Conservation (phyloP, 2,113 vertebrate species). For the Urocitellus parryii region DNA sequence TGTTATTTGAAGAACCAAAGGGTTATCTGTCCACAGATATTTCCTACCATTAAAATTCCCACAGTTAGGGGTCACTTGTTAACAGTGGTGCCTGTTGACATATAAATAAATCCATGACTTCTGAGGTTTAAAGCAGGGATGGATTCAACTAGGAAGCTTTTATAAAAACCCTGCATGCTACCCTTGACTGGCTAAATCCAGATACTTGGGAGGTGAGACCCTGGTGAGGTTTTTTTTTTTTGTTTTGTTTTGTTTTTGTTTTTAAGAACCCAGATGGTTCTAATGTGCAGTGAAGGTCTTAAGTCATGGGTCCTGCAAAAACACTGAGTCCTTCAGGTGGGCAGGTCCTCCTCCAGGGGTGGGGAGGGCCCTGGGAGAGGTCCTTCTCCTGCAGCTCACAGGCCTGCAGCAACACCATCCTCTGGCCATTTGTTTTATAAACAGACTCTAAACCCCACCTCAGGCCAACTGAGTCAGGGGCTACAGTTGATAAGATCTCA, state of each 20-base stretch:
- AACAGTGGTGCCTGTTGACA: background rate
- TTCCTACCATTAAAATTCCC: slow-evolving; percentile 7
- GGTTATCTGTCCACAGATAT: background rate
- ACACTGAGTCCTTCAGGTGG: background rate
- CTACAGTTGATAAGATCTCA: background rate
- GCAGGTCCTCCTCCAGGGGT: background rate
- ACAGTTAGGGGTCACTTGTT: background rate
- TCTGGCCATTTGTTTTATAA: background rate
- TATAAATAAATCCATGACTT: background rate
- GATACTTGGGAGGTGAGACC: background rate
- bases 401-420: background rate
- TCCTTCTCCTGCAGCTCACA: background rate
- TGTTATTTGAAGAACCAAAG: slow-evolving; percentile 15
- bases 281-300: background rate
- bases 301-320: background rate
- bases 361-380: background rate
- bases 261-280: background rate
- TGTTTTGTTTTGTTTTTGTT: too few species aligned
- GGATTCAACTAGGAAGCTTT: background rate
- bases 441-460: background rate
- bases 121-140: background rate
- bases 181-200: too few species aligned
- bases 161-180: background rate
- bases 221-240: background rate
- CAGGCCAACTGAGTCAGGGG: background rate